Evolutionary conservation across 2,888 invertebrate genomes (phyloP).

Genomic region (Trichogramma evanescens): DNA sequence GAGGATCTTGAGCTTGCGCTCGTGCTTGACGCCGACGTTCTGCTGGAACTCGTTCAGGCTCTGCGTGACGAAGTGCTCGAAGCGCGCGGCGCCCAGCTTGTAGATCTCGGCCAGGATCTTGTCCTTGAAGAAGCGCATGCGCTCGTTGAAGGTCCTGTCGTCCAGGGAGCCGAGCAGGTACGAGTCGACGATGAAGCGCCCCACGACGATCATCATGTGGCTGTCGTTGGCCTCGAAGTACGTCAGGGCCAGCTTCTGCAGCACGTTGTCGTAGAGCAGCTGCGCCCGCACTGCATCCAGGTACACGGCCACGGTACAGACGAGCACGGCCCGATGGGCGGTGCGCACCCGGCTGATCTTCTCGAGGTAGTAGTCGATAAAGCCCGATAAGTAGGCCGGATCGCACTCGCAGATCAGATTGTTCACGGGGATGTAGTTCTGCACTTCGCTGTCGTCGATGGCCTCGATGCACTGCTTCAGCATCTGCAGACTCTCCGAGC

Average conservation of each 20-base stretch:
- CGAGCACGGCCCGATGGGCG: background rate
- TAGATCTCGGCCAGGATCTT: background rate
- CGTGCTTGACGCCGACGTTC: background rate
- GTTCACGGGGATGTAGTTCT: background rate
- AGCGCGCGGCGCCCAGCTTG: background rate
- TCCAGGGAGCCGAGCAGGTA: slow-evolving; percentile 4
- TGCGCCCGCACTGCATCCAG: background rate
- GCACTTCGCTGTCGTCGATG: background rate
- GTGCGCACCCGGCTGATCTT: background rate
- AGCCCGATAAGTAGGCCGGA: background rate
- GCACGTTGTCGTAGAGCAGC: background rate
- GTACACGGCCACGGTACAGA: slow-evolving; percentile 3
- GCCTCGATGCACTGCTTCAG: slow-evolving; percentile 1
- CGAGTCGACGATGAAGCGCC: slow-evolving; percentile 1
- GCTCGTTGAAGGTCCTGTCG: background rate
- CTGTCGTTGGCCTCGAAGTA: slow-evolving; percentile 1
- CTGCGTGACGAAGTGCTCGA: background rate
- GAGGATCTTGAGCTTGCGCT: background rate
- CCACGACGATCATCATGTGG: background rate
- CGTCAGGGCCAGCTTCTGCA: background rate
- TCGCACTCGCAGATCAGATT: background rate
- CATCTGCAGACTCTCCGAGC: background rate
- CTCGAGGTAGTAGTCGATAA: slow-evolving; percentile 1
- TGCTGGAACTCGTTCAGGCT: background rate
- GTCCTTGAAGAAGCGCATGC: background rate